phyloP scores from a whole-genome alignment of 2,888 invertebrate genomes.

The Hoplodrina blanda region DNA sequence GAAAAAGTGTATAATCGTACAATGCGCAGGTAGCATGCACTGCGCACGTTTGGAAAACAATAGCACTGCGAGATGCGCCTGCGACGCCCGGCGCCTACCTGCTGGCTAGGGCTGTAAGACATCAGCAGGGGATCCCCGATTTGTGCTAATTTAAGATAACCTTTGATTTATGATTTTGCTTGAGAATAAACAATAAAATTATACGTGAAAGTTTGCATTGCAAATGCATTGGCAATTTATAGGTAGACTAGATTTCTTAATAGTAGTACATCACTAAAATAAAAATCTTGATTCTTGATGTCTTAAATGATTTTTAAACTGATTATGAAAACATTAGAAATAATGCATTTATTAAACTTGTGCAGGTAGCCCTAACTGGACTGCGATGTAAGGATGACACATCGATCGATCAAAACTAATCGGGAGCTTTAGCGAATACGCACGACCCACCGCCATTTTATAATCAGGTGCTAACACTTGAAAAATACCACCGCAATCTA shows the following conservation, averaged over 20 bases:
- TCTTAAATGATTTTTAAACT: neutral
- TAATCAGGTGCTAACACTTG: neutral
- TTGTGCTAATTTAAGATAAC: conserved; percentile 10
- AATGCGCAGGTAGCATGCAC: conserved; percentile 72
- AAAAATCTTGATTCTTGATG: neutral
- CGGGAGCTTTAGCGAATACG: no score
- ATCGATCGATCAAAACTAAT: neutral
- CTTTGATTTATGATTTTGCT: neutral
- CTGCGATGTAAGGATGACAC: neutral
- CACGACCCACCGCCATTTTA: neutral
- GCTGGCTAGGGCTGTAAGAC: conserved; percentile 68
- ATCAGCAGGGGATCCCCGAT: conserved; percentile 19
- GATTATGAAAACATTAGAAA: no score
- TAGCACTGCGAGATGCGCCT: conserved; percentile 63
- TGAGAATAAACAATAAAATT: no score
- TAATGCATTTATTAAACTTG: no score
- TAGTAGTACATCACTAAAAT: no score
- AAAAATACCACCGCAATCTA: neutral
- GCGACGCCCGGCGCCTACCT: conserved; percentile 69
- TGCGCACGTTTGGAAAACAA: conserved; percentile 66
- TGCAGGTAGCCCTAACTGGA: neutral
- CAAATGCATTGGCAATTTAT: no score
- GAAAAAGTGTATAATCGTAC: conserved; percentile 64
- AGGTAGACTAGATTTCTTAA: neutral
- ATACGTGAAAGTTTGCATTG: no score